These are phyloP conservation scores for Xylocampa areola DNA, from an alignment of 2,888 invertebrate species.

Conservation along the genomic window DNA sequence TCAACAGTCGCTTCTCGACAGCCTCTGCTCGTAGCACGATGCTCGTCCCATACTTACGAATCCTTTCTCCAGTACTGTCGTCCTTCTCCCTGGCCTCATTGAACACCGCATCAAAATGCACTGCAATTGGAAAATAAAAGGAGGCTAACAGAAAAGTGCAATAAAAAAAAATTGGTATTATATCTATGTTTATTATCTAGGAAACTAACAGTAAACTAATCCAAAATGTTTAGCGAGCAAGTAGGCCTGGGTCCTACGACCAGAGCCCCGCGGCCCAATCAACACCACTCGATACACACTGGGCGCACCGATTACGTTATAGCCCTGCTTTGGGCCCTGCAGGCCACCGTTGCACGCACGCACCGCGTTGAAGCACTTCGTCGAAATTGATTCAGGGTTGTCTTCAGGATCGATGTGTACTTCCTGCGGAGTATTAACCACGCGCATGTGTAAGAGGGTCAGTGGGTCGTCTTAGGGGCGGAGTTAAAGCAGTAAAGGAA, in stretches of 20 bases:
- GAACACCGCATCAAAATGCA: slow-evolving; percentile 89
- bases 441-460: too few relatives aligned
- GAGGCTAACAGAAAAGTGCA: too few relatives aligned
- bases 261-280: slow-evolving; percentile 90
- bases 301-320: slow-evolving; percentile 82
- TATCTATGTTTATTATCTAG: too few relatives aligned
- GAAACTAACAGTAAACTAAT: slow-evolving; percentile 78
- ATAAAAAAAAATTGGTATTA: too few relatives aligned
- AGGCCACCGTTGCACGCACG: slow-evolving; percentile 74
- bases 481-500: too few relatives aligned
- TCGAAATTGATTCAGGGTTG: slow-evolving; percentile 62
- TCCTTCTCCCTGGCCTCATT: slow-evolving; percentile 81
- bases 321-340: slow-evolving; percentile 74
- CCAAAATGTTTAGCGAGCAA: slow-evolving; percentile 87
- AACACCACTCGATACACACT: slow-evolving; percentile 89
- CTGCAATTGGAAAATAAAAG: slow-evolving; percentile 69
- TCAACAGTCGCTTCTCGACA: slow-evolving; percentile 70
- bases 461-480: too few relatives aligned
- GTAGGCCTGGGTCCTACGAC: slow-evolving; percentile 88
- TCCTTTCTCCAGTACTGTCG: slow-evolving; percentile 72
- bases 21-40: slow-evolving; percentile 73
- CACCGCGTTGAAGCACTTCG: slow-evolving; percentile 79
- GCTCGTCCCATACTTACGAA: slow-evolving; percentile 74
- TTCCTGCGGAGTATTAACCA: slow-evolving; percentile 71
- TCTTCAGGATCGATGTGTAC: slow-evolving; percentile 72